Evolutionary conservation across 1,140 invertebrate species (phyloP), one percentile per base, ranked within the genome.

Genomic region (Catajapyx aquilonaris): DNA sequence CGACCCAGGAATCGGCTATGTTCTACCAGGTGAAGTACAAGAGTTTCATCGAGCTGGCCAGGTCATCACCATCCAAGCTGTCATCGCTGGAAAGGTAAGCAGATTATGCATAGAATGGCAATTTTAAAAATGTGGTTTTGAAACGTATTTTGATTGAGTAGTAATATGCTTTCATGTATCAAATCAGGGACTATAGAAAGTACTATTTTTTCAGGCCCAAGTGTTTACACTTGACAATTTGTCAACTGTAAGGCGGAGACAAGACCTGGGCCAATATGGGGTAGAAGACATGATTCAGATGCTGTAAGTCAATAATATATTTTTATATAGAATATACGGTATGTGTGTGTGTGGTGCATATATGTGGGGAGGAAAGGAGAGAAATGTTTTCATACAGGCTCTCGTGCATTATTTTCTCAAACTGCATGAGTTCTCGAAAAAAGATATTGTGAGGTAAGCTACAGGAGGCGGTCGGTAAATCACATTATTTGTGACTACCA

Each of bases 281-380:
- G 76, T 90, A 22, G 83, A 87, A 47, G 85, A 91, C 49, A 88
- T 91, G 83, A 87, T 85, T 31, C 70, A 80, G 45, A 65, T 90
- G 31, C 71, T 73, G 64, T 76, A 52, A 69, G 65, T 61, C 18
- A 34, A 39, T 21, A 25, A 28, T 20, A 18, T 28, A 28, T 28
- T 28, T 28, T 28, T 10, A 10, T 28, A 10, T 28, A 28, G 9
- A 28, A 4, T 25, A 23, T 33, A 33, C 35, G 17, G 11, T 31
- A 20, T 32, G 30, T 20, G 35, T 21, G 33, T 36, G 37, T 36
- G 40, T 38, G 5, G 13, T 15, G 30, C 18, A 15, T 13, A 15
- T 31, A 31, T 31, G 30, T 31, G 30, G 18, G 18, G 18, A 13
- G 3, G 3, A 13, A 31, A 31, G 30, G 30, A 31, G 15, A 15